Percentiles rank a stretch among this genome's conserved stretches.
These are phyloP conservation scores for Cygnus buccinator DNA, from an alignment of 2,113 vertebrate species.

Conservation along the genomic window DNA sequence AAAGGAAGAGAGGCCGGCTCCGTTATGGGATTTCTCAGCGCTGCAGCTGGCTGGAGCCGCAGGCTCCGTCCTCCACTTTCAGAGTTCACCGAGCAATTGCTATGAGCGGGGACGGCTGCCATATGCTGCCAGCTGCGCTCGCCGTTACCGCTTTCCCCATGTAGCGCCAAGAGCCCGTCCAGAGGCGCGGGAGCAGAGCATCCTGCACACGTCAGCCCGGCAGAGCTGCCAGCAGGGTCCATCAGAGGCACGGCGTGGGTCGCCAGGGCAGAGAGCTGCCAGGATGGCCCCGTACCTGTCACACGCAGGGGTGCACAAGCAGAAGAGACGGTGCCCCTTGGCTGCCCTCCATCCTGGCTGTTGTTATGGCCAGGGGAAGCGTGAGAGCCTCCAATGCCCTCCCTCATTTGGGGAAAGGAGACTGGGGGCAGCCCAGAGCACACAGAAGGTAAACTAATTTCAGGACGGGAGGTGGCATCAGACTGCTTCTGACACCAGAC, in stretches of 20 bases:
- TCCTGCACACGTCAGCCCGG: not conserved
- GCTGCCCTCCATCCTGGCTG: not conserved
- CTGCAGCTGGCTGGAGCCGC: slow-evolving; percentile 67
- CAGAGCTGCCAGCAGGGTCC: slow-evolving; percentile 10
- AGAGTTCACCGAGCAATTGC: slow-evolving; percentile 73
- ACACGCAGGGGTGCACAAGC: fast-evolving
- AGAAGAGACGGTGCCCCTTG: not conserved
- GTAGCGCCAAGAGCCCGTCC: not conserved
- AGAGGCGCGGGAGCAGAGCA: not conserved
- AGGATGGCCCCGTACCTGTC: not conserved
- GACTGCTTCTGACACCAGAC: not conserved
- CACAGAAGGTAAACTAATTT: not conserved
- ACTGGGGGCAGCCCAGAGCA: not conserved
- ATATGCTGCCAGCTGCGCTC: slow-evolving; percentile 70
- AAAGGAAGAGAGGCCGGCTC: not conserved
- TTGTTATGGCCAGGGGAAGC: fast-evolving
- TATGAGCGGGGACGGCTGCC: slow-evolving; percentile 65
- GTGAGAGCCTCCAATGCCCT: not conserved
- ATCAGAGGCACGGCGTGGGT: not conserved
- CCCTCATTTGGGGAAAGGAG: too few species aligned
- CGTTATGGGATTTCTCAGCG: not conserved
- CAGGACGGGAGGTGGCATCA: not conserved
- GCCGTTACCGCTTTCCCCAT: not conserved
- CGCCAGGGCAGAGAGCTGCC: not conserved
- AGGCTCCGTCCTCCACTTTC: slow-evolving; percentile 42